A percentile compares a stretch with the other conserved stretches of the same genome.
Evolutionary conservation across 2,888 invertebrate genomes (phyloP).

Genomic region (Osmoderma eremita): DNA sequence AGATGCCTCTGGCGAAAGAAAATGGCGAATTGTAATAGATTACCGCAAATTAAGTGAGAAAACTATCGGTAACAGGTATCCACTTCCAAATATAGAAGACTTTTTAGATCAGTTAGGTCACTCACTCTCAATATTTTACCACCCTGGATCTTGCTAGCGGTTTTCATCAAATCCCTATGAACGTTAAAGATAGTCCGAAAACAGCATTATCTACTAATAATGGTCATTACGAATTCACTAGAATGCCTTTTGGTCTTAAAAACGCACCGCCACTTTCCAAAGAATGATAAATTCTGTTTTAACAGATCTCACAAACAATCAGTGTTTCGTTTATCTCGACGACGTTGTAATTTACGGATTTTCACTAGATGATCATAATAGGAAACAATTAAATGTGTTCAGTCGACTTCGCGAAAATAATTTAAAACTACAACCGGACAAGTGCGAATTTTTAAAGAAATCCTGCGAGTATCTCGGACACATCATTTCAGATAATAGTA

Average conservation of each 20-base stretch:
- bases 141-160: slow-evolving; percentile 56
- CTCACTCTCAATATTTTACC: slow-evolving; percentile 57
- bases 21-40: slow-evolving; percentile 58
- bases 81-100: slow-evolving; percentile 43
- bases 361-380: not conserved
- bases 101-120: slow-evolving; percentile 58
- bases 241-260: slow-evolving; percentile 53
- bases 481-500: not conserved
- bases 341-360: not conserved
- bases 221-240: slow-evolving; percentile 49
- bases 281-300: not conserved
- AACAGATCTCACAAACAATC: not conserved
- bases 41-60: slow-evolving; percentile 57
- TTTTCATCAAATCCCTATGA: slow-evolving; percentile 58
- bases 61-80: slow-evolving; percentile 55
- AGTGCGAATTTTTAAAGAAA: slow-evolving; percentile 18
- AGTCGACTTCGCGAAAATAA: not conserved
- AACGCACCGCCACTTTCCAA: slow-evolving; percentile 40
- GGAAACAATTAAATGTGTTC: slow-evolving; percentile 20
- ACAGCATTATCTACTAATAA: slow-evolving; percentile 48
- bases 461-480: slow-evolving; percentile 12
- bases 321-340: not conserved
- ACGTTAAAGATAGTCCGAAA: slow-evolving; percentile 41
- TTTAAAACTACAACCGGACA: slow-evolving; percentile 21
- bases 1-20: slow-evolving; percentile 50